Conservation (phyloP, 1,140 invertebrate genomes). For the Dendroctonus valens region DNA sequence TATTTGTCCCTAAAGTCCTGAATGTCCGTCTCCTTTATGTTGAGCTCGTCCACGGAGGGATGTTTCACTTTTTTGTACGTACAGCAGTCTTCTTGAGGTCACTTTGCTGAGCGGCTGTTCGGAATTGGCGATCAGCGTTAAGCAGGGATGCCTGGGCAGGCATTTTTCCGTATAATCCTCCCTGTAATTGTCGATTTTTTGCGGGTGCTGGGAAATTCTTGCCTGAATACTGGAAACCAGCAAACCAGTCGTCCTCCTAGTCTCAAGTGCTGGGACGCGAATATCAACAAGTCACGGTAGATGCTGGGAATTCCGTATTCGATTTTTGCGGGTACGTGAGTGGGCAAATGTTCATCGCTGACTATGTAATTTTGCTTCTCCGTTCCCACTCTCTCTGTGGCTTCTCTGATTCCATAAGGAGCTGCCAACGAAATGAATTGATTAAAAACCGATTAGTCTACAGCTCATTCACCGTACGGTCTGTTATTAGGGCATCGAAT, state of each 20-base stretch:
- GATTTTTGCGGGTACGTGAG: slow-evolving; percentile 85
- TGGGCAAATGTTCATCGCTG: slow-evolving; percentile 61
- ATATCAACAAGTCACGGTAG: slow-evolving; percentile 78
- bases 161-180: slow-evolving; percentile 72
- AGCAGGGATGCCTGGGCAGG: slow-evolving; percentile 76
- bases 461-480: slow-evolving; percentile 70
- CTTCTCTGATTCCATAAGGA: slow-evolving; percentile 93
- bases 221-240: slow-evolving; percentile 89
- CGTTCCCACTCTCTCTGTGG: slow-evolving; percentile 80
- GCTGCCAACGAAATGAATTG: slow-evolving; percentile 56
- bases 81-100: slow-evolving; percentile 77
- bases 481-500: slow-evolving; percentile 89
- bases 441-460: background rate
- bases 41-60: slow-evolving; percentile 46
- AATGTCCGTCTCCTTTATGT: slow-evolving; percentile 35
- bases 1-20: slow-evolving; percentile 64
- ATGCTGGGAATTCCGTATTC: slow-evolving; percentile 80
- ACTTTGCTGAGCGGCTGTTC: slow-evolving; percentile 80
- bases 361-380: slow-evolving; percentile 59
- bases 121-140: slow-evolving; percentile 76
- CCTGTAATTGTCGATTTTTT: slow-evolving; percentile 51
- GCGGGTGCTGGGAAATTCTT: slow-evolving; percentile 27
- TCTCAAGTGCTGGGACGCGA: slow-evolving; percentile 74
- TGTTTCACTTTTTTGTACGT: slow-evolving; percentile 82
- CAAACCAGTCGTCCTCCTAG: slow-evolving; percentile 79